phyloP scores from a whole-genome alignment of 23 tunicate species.

The Halocynthia roretzi region DNA sequence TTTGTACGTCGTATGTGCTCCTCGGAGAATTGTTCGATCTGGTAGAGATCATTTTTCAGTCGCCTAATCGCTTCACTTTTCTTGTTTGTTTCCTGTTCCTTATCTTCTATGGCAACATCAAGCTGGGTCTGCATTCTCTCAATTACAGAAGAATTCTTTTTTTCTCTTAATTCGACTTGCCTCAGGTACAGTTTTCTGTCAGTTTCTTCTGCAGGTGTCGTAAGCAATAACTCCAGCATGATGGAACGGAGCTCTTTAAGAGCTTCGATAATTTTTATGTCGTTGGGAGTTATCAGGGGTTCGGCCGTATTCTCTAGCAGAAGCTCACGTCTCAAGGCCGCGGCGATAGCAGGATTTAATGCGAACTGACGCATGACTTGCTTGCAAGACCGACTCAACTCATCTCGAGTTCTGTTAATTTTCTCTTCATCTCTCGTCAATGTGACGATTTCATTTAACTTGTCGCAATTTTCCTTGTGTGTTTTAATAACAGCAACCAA shows the following conservation, averaged over 20 bases:
- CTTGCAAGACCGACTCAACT: conserved; percentile 51
- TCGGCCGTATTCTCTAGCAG: conserved; percentile 12
- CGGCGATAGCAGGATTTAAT: conserved; percentile 42
- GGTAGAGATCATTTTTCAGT: conserved; percentile 81
- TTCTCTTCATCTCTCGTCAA: conserved; percentile 9
- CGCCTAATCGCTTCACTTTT: conserved; percentile 71
- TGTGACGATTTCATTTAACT: conserved; percentile 8
- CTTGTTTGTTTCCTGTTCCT: conserved; percentile 81
- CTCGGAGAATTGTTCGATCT: conserved; percentile 87
- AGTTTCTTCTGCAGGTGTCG: conserved; percentile 76
- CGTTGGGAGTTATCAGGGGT: conserved; percentile 3
- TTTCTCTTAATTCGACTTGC: conserved; percentile 71
- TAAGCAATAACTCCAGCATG: conserved; percentile 68
- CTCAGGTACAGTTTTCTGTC: conserved; percentile 60
- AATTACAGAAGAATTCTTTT: conserved; percentile 48
- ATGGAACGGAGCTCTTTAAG: conserved; percentile 54
- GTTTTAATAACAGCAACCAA: conserved; percentile 42
- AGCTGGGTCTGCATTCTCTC: conserved; percentile 75
- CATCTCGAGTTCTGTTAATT: conserved; percentile 15
- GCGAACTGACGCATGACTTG: conserved; percentile 58
- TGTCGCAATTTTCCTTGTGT: conserved; percentile 37
- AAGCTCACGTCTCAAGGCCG: conserved; percentile 46
- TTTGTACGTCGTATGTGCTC: conserved; percentile 85
- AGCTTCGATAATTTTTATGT: conserved; percentile 40
- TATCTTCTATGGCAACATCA: conserved; percentile 80